Evolutionary conservation across 1,140 invertebrate genomes (phyloP), one percentile per base, ranked within the genome.

Genomic region (Drosophila rhopaloa): DNA sequence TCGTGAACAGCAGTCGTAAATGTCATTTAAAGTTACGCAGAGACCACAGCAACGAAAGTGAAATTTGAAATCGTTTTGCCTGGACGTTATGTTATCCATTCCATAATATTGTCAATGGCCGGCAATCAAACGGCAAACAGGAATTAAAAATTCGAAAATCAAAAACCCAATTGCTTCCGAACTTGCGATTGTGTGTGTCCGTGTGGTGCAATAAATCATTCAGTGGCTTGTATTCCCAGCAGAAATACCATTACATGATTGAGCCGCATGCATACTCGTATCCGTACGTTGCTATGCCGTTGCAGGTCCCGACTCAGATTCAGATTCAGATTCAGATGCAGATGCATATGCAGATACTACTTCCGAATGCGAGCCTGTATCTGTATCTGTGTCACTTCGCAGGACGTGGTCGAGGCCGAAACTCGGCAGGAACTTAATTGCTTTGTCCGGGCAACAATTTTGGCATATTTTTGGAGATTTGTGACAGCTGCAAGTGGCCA

Each of bases 181-280:
- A 35, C n/a, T 32, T 29, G 32, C 19, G 37, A 4, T 2, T 38
- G 35, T 47, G 29, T 57, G 43, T 63, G 37, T 51, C 27, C 29
- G n/a, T 51, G 66, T 48, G 32, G 43, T 13, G 47, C 50, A 54
- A 76, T 76, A 76, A 76, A 76, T 77, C 73, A 76, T 76, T 66
- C 72, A 76, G 37, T 76, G 72, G 71, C 63, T 75, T 75, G 51
- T 75, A 75, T 75, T 63, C 71, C 72, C 72, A 51, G 50, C 55
- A 51, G 40, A 51, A 76, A 57, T 77, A 73, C 74, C 73, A 77
- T 77, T 81, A 81, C 67, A 62, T 82, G 79, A 81, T 81, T 81
- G 79, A 81, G 66, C 61, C 46, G 41, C 37, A 60, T 19, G 24
- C 38, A 32, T 55, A 61, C 24, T 58, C 46, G 44, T 32, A 60